These are phyloP conservation scores for Arenaria interpres DNA, from an alignment of 2,113 vertebrate species.

Conservation along the genomic window DNA sequence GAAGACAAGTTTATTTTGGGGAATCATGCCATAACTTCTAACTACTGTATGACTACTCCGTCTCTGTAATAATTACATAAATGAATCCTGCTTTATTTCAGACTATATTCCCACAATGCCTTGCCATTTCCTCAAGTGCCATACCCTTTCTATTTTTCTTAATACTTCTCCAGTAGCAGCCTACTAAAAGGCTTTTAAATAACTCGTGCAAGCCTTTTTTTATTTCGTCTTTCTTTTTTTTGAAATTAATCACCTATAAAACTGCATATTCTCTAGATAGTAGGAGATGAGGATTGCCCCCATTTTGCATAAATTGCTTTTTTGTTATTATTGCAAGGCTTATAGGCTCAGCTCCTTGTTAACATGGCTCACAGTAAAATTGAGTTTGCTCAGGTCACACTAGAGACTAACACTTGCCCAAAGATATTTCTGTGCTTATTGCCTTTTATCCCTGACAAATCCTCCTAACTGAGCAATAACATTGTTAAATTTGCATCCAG, in stretches of 20 bases:
- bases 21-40: background rate
- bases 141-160: slow-evolving; percentile 9
- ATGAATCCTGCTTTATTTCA: background rate
- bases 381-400: slow-evolving; percentile 27
- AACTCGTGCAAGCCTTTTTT: background rate
- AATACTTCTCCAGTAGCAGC: background rate
- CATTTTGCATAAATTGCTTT: slow-evolving; percentile 55
- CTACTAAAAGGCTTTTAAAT: slow-evolving; percentile 10
- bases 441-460: background rate
- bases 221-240: background rate
- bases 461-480: background rate
- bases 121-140: background rate
- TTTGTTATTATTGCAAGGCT: slow-evolving; percentile 22
- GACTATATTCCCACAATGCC: background rate
- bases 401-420: slow-evolving; percentile 12
- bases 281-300: slow-evolving; percentile 2
- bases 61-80: slow-evolving; percentile 8
- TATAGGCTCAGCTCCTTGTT: slow-evolving; percentile 28
- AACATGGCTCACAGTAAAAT: slow-evolving; percentile 33
- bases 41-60: background rate
- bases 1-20: background rate
- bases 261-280: slow-evolving; percentile 16
- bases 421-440: slow-evolving; percentile 41
- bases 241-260: slow-evolving; percentile 35
- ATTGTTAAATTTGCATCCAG: background rate